phyloP scores from a whole-genome alignment of 2,888 invertebrate species.

The Limenitis camilla region DNA sequence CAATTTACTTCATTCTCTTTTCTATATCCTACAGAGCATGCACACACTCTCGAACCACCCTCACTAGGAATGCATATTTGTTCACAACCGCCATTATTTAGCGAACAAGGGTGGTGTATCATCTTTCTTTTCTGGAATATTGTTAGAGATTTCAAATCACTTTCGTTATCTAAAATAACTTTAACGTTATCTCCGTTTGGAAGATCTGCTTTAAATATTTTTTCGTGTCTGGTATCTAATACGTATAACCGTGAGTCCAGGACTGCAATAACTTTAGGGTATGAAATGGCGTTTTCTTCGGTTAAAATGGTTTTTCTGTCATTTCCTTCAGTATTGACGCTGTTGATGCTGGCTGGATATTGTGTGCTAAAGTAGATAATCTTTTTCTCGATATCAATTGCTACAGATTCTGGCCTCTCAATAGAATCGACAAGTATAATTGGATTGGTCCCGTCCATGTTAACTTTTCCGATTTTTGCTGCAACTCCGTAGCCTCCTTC shows the following conservation, averaged over 20 bases:
- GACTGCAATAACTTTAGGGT: constrained; percentile 87
- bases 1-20: constrained; percentile 85
- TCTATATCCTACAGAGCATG: constrained; percentile 92
- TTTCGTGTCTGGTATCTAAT: constrained; percentile 91
- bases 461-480: constrained; percentile 90
- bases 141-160: constrained; percentile 89
- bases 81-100: constrained; percentile 92
- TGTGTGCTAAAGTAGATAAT: constrained; percentile 91
- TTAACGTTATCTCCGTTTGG: constrained; percentile 86
- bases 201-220: constrained; percentile 88
- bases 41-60: constrained; percentile 84
- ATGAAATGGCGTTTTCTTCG: constrained; percentile 80
- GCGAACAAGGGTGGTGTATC: constrained; percentile 88
- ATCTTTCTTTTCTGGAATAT: constrained; percentile 89
- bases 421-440: constrained; percentile 81
- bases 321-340: constrained; percentile 83
- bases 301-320: constrained; percentile 80
- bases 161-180: constrained; percentile 86
- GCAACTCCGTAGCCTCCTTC: constrained; percentile 93
- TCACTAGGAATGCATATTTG: constrained; percentile 94
- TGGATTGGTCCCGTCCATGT: constrained; percentile 93
- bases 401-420: constrained; percentile 86
- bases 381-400: constrained; percentile 87
- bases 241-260: constrained; percentile 89
- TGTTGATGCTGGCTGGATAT: constrained; percentile 80